Conservation (phyloP, 2,113 vertebrate species). For the Pseudopodoces humilis region DNA sequence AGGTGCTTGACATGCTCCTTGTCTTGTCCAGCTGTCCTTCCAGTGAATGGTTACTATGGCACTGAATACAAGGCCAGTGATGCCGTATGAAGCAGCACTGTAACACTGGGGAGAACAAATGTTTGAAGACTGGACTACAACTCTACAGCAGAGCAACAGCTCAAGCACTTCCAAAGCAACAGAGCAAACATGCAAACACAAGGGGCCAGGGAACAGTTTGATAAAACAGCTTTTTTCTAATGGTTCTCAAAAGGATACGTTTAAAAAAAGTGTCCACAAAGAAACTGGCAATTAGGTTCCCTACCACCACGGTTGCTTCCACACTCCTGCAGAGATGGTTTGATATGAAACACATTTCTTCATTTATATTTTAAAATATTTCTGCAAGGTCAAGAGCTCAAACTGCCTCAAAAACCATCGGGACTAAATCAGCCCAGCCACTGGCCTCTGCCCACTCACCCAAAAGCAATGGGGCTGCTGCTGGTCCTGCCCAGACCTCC, state of each 20-base stretch:
- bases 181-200: neutral
- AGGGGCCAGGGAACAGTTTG: neutral
- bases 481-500: neutral
- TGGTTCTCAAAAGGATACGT: neutral
- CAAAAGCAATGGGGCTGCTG: neutral
- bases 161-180: neutral
- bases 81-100: neutral
- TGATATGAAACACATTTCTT: neutral
- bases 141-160: neutral
- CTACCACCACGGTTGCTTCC: neutral
- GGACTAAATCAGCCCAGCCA: neutral
- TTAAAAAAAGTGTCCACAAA: neutral
- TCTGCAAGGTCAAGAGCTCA: neutral
- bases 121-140: neutral
- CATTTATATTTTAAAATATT: conserved; percentile 29
- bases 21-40: neutral
- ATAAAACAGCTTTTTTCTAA: neutral
- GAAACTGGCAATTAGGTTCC: neutral
- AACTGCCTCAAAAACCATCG: neutral
- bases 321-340: neutral
- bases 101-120: neutral
- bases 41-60: neutral
- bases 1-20: neutral
- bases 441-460: neutral
- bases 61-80: neutral